Conservation (phyloP, 1,140 invertebrate species). For the Drosophila mayri region DNA sequence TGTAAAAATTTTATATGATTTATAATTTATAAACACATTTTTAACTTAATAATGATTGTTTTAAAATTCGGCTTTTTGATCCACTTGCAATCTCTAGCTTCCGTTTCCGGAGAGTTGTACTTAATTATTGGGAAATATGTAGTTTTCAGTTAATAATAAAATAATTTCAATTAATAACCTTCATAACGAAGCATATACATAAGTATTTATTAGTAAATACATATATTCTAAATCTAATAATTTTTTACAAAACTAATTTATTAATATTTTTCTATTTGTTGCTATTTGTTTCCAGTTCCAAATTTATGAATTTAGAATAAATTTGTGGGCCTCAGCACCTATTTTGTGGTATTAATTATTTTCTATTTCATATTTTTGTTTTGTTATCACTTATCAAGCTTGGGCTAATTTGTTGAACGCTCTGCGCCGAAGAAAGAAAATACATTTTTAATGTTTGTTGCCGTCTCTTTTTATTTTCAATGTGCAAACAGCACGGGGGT, state of each 20-base stretch:
- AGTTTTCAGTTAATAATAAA: too few species aligned
- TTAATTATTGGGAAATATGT: too few species aligned
- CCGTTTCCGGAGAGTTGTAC: too few species aligned
- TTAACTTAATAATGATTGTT: too few species aligned
- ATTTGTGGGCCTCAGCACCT: slow-evolving; percentile 6
- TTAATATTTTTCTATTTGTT: background rate
- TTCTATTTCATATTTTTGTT: slow-evolving; percentile 6
- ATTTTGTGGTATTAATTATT: slow-evolving; percentile 44
- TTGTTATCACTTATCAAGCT: slow-evolving; percentile 34
- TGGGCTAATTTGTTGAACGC: slow-evolving; percentile 64
- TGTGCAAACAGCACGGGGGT: slow-evolving; percentile 35
- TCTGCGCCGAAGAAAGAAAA: slow-evolving; percentile 26
- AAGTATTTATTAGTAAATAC: background rate
- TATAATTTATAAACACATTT: too few species aligned
- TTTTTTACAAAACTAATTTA: background rate
- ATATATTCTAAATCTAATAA: background rate
- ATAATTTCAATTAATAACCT: too few species aligned
- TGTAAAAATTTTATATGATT: too few species aligned
- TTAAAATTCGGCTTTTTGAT: too few species aligned
- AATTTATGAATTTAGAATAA: slow-evolving; percentile 51
- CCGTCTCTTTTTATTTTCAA: slow-evolving; percentile 33
- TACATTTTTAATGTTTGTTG: slow-evolving; percentile 56
- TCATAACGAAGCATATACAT: too few species aligned
- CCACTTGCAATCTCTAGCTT: too few species aligned
- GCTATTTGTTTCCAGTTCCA: slow-evolving; percentile 15